A percentile compares a stretch with the other conserved stretches of the same genome.
Evolutionary conservation across 2,888 invertebrate species (phyloP).

Genomic region (Helobdella robusta): DNA sequence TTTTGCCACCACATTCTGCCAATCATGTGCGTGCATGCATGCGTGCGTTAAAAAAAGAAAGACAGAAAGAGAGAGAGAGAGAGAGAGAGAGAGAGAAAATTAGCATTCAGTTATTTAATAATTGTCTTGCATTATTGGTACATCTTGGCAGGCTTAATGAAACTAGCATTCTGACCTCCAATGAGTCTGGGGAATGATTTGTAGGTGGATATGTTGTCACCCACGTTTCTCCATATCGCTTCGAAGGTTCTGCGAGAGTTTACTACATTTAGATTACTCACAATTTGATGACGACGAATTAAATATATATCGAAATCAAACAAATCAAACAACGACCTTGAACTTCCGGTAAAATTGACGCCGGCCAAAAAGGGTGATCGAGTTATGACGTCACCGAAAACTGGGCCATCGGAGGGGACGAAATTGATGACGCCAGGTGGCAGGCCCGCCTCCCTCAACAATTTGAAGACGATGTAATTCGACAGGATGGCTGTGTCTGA

Average conservation of each 20-base stretch:
- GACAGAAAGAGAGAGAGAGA: no score
- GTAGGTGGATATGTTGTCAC: slow-evolving; percentile 72
- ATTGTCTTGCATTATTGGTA: no score
- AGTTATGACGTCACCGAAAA: slow-evolving; percentile 83
- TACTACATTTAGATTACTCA: background rate
- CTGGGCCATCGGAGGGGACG: slow-evolving; percentile 86
- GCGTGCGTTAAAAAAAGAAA: no score
- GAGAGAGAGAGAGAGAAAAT: no score
- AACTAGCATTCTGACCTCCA: slow-evolving; percentile 48
- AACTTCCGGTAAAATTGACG: slow-evolving; percentile 95
- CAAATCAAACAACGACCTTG: slow-evolving; percentile 57
- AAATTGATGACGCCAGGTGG: slow-evolving; percentile 95
- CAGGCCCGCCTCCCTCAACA: slow-evolving; percentile 87
- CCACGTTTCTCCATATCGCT: slow-evolving; percentile 83
- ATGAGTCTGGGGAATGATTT: slow-evolving; percentile 83
- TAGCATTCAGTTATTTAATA: no score
- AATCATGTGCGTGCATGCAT: no score
- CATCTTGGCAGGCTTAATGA: background rate
- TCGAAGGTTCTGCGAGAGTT: slow-evolving; percentile 66
- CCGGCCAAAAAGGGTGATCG: slow-evolving; percentile 75
- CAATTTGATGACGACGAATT: background rate
- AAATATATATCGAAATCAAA: background rate
- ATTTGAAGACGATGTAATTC: slow-evolving; percentile 71
- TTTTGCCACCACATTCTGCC: slow-evolving; percentile 98
- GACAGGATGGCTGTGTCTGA: slow-evolving; percentile 91